Evolutionary conservation across 2,888 invertebrate genomes (phyloP), one percentile per base, ranked within the genome.

Genomic region (Uropetala carovei): DNA sequence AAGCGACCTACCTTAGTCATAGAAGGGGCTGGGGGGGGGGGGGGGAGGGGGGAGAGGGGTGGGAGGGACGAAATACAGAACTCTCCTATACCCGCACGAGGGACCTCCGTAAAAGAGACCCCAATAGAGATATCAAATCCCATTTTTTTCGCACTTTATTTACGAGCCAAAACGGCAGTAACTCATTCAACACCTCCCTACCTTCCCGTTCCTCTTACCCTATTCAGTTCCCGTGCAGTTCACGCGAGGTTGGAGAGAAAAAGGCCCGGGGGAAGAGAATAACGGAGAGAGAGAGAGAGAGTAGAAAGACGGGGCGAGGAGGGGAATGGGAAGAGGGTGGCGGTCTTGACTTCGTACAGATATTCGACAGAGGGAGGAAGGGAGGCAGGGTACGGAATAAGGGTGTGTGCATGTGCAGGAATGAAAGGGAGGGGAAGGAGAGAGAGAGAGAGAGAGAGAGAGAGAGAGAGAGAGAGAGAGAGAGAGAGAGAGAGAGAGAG

Each of bases 111-210:
- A 75, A n/a, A n/a, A 75, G 75, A 27, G 75, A 27, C 22, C 10
- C 27, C 75, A 75, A 75, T 75, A 75, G 75, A 75, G 75, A 75
- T 75, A 75, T 75, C 75, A 75, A 75, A 75, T 75, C 75, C 75
- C 75, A 75, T 27, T 75, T 75, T 75, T 75, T 75, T 75, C 75
- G 75, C 75, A 75, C 75, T 75, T 75, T 75, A 75, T 75, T 75
- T 75, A 75, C 75, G 75, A 75, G 75, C 22, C 75, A 75, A 75
- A 8, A 27, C 27, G 22, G 75, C 75, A 75, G 27, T 75, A 75
- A 75, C 75, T 75, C 75, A 75, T 75, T 75, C 75, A 75, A 75
- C 75, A 75, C 75, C 75, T 75, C 75, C 22, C 75, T 22, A 22
- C 75, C 13, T 75, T 3, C 5, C 22, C 75, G 75, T 13, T 27